Percentiles rank a stretch among this genome's conserved stretches.
phyloP scores from a whole-genome alignment of 2,797 vertebrate genomes.

The Pogonophryne albipinna region DNA sequence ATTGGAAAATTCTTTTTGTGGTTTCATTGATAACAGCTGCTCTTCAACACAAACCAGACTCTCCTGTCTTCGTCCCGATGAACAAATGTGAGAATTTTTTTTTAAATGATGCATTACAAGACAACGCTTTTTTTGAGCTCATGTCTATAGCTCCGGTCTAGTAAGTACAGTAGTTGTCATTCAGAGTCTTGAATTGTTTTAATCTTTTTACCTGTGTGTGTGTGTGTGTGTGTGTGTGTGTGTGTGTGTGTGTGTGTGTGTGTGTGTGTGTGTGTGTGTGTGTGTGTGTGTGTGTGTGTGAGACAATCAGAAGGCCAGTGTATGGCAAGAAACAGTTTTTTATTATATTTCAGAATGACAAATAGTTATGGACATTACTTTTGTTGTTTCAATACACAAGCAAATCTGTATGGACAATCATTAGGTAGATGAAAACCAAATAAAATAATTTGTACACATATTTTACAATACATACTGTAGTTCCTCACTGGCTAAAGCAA shows the following conservation, averaged over 20 bases:
- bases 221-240: too few relatives aligned
- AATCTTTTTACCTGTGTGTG: background rate
- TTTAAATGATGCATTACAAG: slow-evolving; percentile 25
- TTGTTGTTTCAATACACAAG: slow-evolving; percentile 95
- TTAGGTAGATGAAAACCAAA: slow-evolving; percentile 93
- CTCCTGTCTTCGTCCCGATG: slow-evolving; percentile 5
- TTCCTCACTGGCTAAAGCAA: slow-evolving; percentile 93
- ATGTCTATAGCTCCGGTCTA: too few relatives aligned
- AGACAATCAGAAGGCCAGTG: slow-evolving; percentile 3
- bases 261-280: background rate
- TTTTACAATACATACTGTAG: slow-evolving; percentile 93
- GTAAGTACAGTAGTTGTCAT: background rate
- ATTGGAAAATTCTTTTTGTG: slow-evolving; percentile 1
- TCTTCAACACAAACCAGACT: slow-evolving; percentile 22
- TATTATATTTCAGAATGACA: slow-evolving; percentile 95
- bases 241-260: background rate
- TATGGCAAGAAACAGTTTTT: slow-evolving; percentile 89
- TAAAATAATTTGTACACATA: slow-evolving; percentile 97
- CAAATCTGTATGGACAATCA: slow-evolving; percentile 94
- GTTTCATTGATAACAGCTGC: slow-evolving; percentile 44
- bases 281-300: slow-evolving; percentile 5
- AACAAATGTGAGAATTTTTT: slow-evolving; percentile 33
- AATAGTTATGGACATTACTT: slow-evolving; percentile 94
- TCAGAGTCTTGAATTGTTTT: slow-evolving; percentile 6
- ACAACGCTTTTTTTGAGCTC: slow-evolving; percentile 22